A percentile compares a stretch with the other conserved stretches of the same genome.
Evolutionary conservation across 2,797 vertebrate genomes (phyloP).

Genomic region (Gallinago stenura): DNA sequence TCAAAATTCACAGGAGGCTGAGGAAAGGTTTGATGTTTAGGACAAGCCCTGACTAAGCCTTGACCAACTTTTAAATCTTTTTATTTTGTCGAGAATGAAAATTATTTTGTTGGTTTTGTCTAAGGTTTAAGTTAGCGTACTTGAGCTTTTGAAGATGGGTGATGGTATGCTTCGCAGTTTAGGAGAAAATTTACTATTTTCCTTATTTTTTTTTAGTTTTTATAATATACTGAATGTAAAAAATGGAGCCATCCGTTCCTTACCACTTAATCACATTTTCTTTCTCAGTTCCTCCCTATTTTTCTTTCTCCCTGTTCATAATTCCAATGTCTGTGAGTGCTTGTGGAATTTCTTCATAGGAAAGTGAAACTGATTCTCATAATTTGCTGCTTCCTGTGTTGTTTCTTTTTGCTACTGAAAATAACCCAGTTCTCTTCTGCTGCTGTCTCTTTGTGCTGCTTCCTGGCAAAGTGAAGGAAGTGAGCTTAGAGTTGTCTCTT

Average conservation of each 20-base stretch:
- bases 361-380: constrained; percentile 26
- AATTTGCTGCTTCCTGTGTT: constrained; percentile 17
- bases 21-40: neutral
- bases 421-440: neutral
- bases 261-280: fast-evolving
- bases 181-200: neutral
- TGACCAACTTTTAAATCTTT: neutral
- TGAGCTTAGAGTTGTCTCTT: neutral
- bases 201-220: neutral
- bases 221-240: neutral
- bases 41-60: neutral
- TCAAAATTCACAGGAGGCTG: neutral
- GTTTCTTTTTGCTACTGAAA: constrained; percentile 13
- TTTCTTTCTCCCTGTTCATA: neutral
- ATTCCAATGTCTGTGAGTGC: neutral
- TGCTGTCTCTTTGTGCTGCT: neutral
- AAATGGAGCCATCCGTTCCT: fast-evolving
- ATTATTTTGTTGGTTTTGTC: neutral
- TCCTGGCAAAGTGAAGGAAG: neutral
- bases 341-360: constrained; percentile 4
- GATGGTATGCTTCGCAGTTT: neutral
- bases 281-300: neutral
- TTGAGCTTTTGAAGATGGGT: neutral
- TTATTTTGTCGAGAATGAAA: neutral
- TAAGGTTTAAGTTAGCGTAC: neutral